Evolutionary conservation across 2,113 vertebrate genomes (phyloP).

Genomic region (Rhinopomastus cyanomelas): DNA sequence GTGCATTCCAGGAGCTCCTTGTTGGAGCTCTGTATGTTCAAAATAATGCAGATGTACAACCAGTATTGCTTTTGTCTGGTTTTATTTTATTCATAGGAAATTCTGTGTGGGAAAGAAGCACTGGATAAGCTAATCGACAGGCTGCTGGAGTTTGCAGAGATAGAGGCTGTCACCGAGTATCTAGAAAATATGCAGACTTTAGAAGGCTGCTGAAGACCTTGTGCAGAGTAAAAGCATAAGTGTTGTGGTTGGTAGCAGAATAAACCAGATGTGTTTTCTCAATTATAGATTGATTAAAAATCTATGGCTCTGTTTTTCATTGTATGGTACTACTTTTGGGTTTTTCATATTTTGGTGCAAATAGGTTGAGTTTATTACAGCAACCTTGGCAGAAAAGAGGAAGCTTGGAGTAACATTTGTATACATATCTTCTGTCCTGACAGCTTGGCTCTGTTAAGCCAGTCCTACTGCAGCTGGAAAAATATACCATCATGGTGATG

Average conservation of each 20-base stretch:
- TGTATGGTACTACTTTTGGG: neutral
- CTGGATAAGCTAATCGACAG: constrained; percentile 83
- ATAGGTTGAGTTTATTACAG: neutral
- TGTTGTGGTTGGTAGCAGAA: neutral
- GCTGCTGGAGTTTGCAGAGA: constrained; percentile 77
- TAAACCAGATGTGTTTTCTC: neutral
- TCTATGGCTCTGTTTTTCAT: neutral
- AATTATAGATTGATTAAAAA: neutral
- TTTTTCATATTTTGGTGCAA: neutral
- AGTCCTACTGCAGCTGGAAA: too few species aligned
- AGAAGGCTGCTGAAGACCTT: constrained; percentile 32
- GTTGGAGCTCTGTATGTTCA: too few species aligned
- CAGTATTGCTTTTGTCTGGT: neutral
- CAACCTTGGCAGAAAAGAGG: too few species aligned
- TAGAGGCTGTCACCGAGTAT: constrained; percentile 80
- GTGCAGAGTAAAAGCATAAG: neutral
- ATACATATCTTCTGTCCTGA: too few species aligned
- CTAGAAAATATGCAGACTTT: constrained; percentile 70
- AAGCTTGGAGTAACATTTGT: too few species aligned
- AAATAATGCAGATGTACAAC: too few species aligned
- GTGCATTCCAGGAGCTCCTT: too few species aligned
- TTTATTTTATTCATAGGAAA: constrained; percentile 74
- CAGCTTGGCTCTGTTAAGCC: too few species aligned
- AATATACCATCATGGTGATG: too few species aligned
- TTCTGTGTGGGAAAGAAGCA: constrained; percentile 83